Evolutionary conservation across 1,140 invertebrate species (phyloP).

Genomic region (Drosophila athabasca): DNA sequence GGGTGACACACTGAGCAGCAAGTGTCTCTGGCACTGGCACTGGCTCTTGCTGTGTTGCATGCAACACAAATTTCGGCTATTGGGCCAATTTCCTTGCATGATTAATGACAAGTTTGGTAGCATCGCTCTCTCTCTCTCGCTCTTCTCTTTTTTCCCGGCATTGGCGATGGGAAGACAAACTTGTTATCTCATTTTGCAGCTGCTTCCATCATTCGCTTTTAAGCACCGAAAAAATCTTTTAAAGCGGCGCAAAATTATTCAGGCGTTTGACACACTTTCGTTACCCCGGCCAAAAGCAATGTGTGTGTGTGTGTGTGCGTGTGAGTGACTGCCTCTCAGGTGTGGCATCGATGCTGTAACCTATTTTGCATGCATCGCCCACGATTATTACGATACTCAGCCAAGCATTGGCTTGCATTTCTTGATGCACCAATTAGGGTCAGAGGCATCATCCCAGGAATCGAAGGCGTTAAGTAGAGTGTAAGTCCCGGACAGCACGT

Average conservation of each 20-base stretch:
- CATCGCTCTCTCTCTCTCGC: neutral
- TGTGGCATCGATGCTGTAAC: slow-evolving; percentile 70
- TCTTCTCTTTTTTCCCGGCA: neutral
- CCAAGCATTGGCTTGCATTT: slow-evolving; percentile 44
- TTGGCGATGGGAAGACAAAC: slow-evolving; percentile 36
- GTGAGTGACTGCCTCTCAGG: slow-evolving; percentile 21
- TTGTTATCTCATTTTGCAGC: slow-evolving; percentile 72
- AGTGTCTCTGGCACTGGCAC: too few species aligned
- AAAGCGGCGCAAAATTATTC: slow-evolving; percentile 71
- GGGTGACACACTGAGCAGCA: slow-evolving; percentile 41
- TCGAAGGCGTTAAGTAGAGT: slow-evolving; percentile 12
- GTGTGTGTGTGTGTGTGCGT: slow-evolving; percentile 4
- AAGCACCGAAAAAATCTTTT: slow-evolving; percentile 52
- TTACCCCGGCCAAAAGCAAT: slow-evolving; percentile 33
- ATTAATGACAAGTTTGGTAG: slow-evolving; percentile 47
- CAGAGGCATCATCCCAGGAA: slow-evolving; percentile 22
- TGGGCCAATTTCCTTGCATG: slow-evolving; percentile 49
- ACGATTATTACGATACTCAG: slow-evolving; percentile 47
- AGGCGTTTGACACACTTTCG: slow-evolving; percentile 79
- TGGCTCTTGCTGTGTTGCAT: slow-evolving; percentile 12
- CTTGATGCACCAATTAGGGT: slow-evolving; percentile 69
- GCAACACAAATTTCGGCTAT: slow-evolving; percentile 40
- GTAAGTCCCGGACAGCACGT: neutral
- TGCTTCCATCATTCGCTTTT: slow-evolving; percentile 30
- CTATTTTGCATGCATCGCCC: slow-evolving; percentile 74